phyloP scores from a whole-genome alignment of 2,113 vertebrate genomes.

The Cinclus mexicanus region DNA sequence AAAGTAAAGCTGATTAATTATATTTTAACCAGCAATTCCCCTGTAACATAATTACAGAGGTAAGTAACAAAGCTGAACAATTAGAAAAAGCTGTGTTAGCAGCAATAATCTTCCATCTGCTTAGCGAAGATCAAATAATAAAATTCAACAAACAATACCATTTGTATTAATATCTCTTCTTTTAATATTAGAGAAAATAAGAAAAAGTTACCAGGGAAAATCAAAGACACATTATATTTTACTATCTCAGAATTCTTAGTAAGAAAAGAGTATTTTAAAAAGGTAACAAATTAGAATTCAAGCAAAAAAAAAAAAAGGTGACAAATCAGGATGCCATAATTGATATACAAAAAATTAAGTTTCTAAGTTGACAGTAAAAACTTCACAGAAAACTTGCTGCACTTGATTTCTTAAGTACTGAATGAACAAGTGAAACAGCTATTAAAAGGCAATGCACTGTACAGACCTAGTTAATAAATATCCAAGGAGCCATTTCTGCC shows the following conservation, averaged over 20 bases:
- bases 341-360: background rate
- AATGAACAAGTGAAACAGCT: background rate
- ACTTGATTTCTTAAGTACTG: background rate
- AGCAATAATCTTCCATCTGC: background rate
- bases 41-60: background rate
- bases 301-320: background rate
- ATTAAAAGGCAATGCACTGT: background rate
- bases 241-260: background rate
- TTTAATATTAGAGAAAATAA: background rate
- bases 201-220: background rate
- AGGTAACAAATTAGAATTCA: background rate
- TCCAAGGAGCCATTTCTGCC: background rate
- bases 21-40: background rate
- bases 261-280: background rate
- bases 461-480: constrained; percentile 32
- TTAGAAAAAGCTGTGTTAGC: background rate
- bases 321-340: background rate
- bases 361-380: background rate
- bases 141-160: background rate
- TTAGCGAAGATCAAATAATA: background rate
- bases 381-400: background rate
- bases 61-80: background rate
- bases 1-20: background rate
- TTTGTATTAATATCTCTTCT: too few relatives aligned
- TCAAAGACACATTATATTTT: background rate